phyloP scores from a whole-genome alignment of 2,888 invertebrate species.

The Tipula vernalis region DNA sequence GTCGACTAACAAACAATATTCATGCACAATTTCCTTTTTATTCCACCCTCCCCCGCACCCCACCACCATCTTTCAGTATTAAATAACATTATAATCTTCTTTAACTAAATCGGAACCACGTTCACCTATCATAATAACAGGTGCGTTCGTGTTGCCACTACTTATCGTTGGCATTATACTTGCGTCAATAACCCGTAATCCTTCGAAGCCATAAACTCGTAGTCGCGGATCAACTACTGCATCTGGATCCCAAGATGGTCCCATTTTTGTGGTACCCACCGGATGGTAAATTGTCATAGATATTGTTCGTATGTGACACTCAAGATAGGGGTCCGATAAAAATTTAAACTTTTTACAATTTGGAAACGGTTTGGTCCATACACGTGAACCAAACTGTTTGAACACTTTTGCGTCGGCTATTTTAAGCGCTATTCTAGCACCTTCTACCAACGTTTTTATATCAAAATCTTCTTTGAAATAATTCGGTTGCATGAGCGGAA shows the following conservation, averaged over 20 bases:
- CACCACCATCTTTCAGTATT: not conserved
- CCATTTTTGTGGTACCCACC: slow-evolving; percentile 81
- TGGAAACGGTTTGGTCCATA: slow-evolving; percentile 64
- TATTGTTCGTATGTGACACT: slow-evolving; percentile 74
- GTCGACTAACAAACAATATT: not conserved
- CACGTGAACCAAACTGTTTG: slow-evolving; percentile 62
- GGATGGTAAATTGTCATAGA: slow-evolving; percentile 88
- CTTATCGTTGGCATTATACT: slow-evolving; percentile 82
- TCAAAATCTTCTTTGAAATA: slow-evolving; percentile 75
- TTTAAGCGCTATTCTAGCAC: slow-evolving; percentile 59
- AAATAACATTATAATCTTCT: slow-evolving; percentile 43
- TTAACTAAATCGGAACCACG: slow-evolving; percentile 79
- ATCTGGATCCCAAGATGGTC: slow-evolving; percentile 58
- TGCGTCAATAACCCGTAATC: slow-evolving; percentile 72
- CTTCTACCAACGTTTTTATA: slow-evolving; percentile 70
- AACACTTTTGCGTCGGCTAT: slow-evolving; percentile 66
- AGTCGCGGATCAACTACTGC: slow-evolving; percentile 75
- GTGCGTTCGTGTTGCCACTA: slow-evolving; percentile 83
- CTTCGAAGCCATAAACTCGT: slow-evolving; percentile 62
- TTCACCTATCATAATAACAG: slow-evolving; percentile 84
- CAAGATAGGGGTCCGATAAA: slow-evolving; percentile 70
- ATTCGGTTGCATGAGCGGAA: slow-evolving; percentile 83
- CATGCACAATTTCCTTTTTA: not conserved
- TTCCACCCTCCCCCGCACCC: too few relatives aligned
- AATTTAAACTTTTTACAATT: slow-evolving; percentile 62